These are phyloP conservation scores for Drosophila nigricruria DNA, from an alignment of 2,888 invertebrate genomes.

Conservation along the genomic window DNA sequence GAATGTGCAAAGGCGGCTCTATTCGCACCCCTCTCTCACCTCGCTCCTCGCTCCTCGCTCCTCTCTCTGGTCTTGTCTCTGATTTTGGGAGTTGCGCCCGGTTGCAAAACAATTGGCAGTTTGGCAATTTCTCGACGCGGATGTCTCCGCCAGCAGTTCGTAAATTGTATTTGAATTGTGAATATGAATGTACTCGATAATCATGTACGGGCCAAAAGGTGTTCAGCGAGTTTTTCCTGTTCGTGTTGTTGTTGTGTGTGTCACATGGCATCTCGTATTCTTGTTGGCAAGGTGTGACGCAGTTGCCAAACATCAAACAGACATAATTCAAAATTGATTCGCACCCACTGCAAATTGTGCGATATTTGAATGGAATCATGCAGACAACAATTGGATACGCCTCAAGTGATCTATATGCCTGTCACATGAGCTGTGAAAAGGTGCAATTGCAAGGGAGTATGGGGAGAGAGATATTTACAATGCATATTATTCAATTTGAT, in stretches of 20 bases:
- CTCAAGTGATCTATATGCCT: conserved; percentile 41
- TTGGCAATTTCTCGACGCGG: conserved; percentile 66
- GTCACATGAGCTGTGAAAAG: conserved; percentile 41
- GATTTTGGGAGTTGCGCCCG: conserved; percentile 63
- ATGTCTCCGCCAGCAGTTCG: conserved; percentile 70
- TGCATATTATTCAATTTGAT: background rate
- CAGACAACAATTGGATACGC: conserved; percentile 29
- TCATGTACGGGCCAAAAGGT: conserved; percentile 75
- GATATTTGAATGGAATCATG: conserved; percentile 18
- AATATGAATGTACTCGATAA: conserved; percentile 48
- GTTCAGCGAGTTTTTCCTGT: conserved; percentile 43
- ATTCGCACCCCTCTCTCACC: background rate
- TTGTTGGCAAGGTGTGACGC: conserved; percentile 70
- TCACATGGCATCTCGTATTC: conserved; percentile 24
- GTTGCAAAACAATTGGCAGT: conserved; percentile 74
- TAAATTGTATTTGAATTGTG: conserved; percentile 62
- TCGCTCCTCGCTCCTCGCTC: background rate
- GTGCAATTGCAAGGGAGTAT: conserved; percentile 25
- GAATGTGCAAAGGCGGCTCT: conserved; percentile 42
- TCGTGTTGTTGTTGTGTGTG: conserved; percentile 27
- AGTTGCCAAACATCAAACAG: conserved; percentile 63
- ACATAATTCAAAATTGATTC: conserved; percentile 62
- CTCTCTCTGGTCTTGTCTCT: conserved; percentile 14
- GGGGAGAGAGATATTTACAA: background rate
- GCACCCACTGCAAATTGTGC: conserved; percentile 43